Conservation (phyloP, 2,888 invertebrate species). For the Ptycholaimellus sp. region DNA sequence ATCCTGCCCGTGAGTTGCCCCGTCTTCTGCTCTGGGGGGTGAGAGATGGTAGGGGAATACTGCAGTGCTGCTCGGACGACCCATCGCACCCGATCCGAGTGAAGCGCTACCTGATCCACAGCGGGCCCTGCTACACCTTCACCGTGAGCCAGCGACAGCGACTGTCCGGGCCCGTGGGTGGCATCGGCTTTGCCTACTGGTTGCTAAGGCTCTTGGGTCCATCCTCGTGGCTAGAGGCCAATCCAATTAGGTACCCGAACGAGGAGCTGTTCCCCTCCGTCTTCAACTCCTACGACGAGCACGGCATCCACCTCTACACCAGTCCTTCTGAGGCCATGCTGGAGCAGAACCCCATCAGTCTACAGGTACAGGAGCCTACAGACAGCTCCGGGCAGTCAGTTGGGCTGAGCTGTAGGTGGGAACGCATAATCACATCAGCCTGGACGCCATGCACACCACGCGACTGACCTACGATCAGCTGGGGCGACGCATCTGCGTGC, state of each 20-base stretch:
- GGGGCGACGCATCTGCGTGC: neutral
- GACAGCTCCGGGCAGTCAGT: neutral
- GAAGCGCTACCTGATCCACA: neutral
- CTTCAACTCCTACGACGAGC: slow-evolving; percentile 4
- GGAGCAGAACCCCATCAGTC: slow-evolving; percentile 2
- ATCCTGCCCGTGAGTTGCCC: no score
- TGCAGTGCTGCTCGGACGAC: slow-evolving; percentile 1
- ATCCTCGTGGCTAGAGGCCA: no score
- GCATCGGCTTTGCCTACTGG: slow-evolving; percentile 4
- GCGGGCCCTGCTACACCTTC: slow-evolving; percentile 4
- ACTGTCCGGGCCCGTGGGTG: slow-evolving; percentile 4
- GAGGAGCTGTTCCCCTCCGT: neutral
- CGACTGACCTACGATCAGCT: slow-evolving; percentile 1
- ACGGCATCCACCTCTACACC: slow-evolving; percentile 3
- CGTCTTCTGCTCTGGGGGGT: no score
- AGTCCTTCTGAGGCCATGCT: slow-evolving; percentile 4
- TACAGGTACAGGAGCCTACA: slow-evolving; percentile 3
- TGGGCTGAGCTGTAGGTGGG: neutral
- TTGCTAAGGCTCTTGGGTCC: no score
- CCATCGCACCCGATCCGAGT: neutral
- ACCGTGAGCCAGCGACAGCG: neutral
- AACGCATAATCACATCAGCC: neutral
- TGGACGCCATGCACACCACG: neutral
- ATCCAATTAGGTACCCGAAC: no score
- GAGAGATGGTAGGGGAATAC: no score